Base-by-base conservation (phyloP, 2,888 invertebrate genomes). In the Morpho achilles region DNA sequence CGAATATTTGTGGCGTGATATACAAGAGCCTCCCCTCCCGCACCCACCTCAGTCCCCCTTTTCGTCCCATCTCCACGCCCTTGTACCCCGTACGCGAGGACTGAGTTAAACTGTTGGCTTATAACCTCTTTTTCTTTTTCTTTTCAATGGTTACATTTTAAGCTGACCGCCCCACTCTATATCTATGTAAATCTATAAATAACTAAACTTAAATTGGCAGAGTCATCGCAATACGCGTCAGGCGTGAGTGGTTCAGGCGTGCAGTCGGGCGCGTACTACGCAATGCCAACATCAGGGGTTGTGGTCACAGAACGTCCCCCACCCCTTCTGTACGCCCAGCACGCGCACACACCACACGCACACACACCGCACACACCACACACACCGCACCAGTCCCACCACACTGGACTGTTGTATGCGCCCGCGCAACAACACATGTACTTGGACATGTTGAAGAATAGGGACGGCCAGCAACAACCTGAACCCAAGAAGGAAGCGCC, bases 301-400 rank as follows among this genome's bases (percentile, higher is more conserved):
- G 83, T 86, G 59, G 87, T 85, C 8, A 80, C 79, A 0, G 88
- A 89, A 63, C 74, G 88, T 0, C 84, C 88, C 1, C 89, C 89
- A 0, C 87, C 89, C 0, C 65, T 91, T 16, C 64, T 90, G 62
- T 91, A 89, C 73, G 82, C 87, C 9, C 85, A 85, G 64, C 87
- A 86, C 64, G 81, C 81, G 2, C 88, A 89, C 68, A 82, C 87
- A 6, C 84, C 85, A 5, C 83, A 82, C 62, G 73, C 74, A 7
- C 76, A 82, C 64, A 74, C 75, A 3, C 76, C 84, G 0, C 80
- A 82, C 64, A 78, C 84, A 0, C 82, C 84, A 1, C 73, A 70
- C 58, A 82, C 87, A 41, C 80, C 83, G 16, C 86, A 87, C 59
- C 82, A 83, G 62, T 69, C 80, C 8, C 76, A 75, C 65, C 61